phyloP scores from a whole-genome alignment of 2,888 invertebrate genomes.

The Venustoraphidia nigricollis region DNA sequence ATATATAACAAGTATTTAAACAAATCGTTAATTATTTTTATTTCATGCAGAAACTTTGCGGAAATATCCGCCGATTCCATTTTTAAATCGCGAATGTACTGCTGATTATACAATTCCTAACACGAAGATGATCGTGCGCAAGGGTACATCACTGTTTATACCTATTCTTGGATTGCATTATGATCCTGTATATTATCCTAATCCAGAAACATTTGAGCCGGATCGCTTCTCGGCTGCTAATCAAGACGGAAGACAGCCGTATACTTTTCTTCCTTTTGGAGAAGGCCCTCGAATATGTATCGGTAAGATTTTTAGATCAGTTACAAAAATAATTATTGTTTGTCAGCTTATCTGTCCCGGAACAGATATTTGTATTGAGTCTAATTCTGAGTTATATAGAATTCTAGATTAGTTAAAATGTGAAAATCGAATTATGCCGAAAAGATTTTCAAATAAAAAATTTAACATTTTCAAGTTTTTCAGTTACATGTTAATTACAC shows the following conservation, averaged over 20 bases:
- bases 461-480: too few relatives aligned
- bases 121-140: constrained; percentile 4
- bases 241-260: constrained; percentile 10
- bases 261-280: constrained; percentile 14
- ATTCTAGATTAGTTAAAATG: too few relatives aligned
- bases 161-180: constrained; percentile 18
- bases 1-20: background rate
- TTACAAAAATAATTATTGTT: too few relatives aligned
- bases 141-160: constrained; percentile 12
- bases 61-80: constrained; percentile 11
- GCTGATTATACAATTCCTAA: constrained; percentile 7
- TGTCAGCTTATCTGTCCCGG: too few relatives aligned
- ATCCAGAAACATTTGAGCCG: constrained; percentile 19
- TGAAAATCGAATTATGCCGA: too few relatives aligned
- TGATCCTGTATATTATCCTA: constrained; percentile 19
- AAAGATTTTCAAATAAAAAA: too few relatives aligned
- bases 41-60: constrained; percentile 11
- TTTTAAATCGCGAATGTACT: constrained; percentile 9
- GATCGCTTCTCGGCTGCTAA: constrained; percentile 15
- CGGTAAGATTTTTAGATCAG: constrained; percentile 11
- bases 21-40: background rate
- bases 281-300: constrained; percentile 18
- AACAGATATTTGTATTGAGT: too few relatives aligned
- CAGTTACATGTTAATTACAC: too few relatives aligned
- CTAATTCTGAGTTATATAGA: too few relatives aligned